phyloP scores from a whole-genome alignment of 2,113 vertebrate species.

The Lophura nycthemera region DNA sequence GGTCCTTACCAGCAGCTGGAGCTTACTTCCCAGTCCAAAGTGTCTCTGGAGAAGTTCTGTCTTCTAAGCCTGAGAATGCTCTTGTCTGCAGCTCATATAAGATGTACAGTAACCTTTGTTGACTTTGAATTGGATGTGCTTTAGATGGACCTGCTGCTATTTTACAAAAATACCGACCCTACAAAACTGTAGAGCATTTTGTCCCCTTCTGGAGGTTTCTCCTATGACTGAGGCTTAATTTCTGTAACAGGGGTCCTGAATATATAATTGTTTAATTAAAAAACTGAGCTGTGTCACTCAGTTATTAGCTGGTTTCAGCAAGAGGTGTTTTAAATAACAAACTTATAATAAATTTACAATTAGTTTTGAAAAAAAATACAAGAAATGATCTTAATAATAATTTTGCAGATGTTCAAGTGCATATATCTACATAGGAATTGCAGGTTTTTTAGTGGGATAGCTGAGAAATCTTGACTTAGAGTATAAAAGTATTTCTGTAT shows the following conservation, averaged over 20 bases:
- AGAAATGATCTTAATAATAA: background rate
- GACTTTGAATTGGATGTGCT: rapidly evolving
- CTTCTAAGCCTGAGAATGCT: background rate
- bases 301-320: background rate
- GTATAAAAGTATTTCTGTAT: rapidly evolving
- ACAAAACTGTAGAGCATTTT: background rate
- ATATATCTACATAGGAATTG: rapidly evolving
- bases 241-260: background rate
- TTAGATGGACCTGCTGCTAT: background rate
- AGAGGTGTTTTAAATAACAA: background rate
- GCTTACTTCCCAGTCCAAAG: rapidly evolving
- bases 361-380: background rate
- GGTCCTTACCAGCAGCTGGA: background rate
- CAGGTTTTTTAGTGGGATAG: rapidly evolving
- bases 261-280: background rate
- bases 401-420: background rate
- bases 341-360: background rate
- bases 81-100: rapidly evolving
- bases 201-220: background rate
- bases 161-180: background rate
- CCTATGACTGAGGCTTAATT: background rate
- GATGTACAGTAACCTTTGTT: rapidly evolving
- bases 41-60: background rate
- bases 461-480: background rate
- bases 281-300: rapidly evolving